Base-by-base conservation (phyloP, 1,140 invertebrate species). In the Drosophila willistoni region DNA sequence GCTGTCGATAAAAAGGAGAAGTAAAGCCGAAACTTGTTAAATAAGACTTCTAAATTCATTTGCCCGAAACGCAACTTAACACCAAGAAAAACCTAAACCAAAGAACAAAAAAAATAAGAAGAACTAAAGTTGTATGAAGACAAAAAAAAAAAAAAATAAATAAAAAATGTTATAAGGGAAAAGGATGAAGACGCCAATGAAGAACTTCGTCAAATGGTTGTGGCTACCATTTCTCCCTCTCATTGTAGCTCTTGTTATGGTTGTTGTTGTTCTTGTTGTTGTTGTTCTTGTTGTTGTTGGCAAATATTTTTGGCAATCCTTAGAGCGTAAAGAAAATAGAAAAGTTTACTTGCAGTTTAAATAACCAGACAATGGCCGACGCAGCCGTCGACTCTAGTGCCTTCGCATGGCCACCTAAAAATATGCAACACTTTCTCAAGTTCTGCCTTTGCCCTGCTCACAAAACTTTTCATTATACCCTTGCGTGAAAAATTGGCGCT, bases 21-120 rank as follows among this genome's bases (percentile, higher is more conserved):
- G 41, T 42, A 68, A 75, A 72, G 41, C 36, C 57, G 57, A 82
- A 85, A 83, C 84, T 87, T 87, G 83, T 89, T 87, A 87, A 87
- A 89, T 87, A 87, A 89, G 83, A 87, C 84, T 87, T 87, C 79
- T 83, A 87, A 87, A 87, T 87, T 87, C 83, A 87, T 87, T 89
- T 83, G 82, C 72, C 71, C 57, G 70, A 68, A 80, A 87, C 73
- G 70, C 77, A 89, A 83, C 79, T 87, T 83, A 83, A 89, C 84
- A 89, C 84, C 84, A 73, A 75, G 68, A 68, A 77, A 81, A 79
- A 73, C 64, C 36, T 29, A 76, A 69, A 68, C 25, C n/a, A 3
- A 47, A 51, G 14, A 51, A 64, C 47, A 64, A 54, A 63, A 57
- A 62, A 62, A 55, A 33, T 33, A 55, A 60, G 51, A 39, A 62